Evolutionary conservation across 2,888 invertebrate species (phyloP).

Genomic region (Cordilura impudica): DNA sequence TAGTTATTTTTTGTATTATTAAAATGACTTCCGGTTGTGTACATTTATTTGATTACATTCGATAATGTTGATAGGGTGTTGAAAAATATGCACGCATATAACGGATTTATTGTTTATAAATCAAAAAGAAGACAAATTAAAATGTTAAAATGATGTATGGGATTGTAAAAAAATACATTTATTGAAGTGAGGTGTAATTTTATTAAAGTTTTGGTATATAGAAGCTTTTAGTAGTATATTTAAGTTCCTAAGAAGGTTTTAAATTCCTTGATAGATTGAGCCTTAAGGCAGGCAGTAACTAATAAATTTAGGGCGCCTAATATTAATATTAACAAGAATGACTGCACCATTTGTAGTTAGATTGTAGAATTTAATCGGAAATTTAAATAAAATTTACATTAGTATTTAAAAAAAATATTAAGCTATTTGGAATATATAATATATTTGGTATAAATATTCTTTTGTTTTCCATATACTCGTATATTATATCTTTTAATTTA

Average conservation of each 20-base stretch:
- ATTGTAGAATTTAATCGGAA: no score
- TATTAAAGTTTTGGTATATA: not conserved
- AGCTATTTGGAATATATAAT: no score
- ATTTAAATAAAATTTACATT: no score
- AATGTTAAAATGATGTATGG: not conserved
- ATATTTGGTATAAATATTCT: no score
- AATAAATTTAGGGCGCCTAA: no score
- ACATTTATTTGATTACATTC: slow-evolving; percentile 13
- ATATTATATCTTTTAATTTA: no score
- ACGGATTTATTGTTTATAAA: slow-evolving; percentile 9
- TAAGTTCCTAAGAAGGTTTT: not conserved
- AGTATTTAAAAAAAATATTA: no score
- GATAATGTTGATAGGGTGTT: not conserved
- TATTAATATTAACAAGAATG: no score
- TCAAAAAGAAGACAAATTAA: slow-evolving; percentile 12
- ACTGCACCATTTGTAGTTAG: no score
- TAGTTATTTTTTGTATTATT: slow-evolving; percentile 42
- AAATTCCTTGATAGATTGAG: not conserved
- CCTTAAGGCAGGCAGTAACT: not conserved
- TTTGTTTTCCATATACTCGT: no score
- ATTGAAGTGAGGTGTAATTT: not conserved
- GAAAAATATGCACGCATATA: not conserved
- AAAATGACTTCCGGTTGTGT: slow-evolving; percentile 57
- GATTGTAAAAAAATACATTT: not conserved
- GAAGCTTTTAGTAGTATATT: not conserved